Evolutionary conservation across 2,888 invertebrate species (phyloP).

Genomic region (Pseudolycoriella hygida): DNA sequence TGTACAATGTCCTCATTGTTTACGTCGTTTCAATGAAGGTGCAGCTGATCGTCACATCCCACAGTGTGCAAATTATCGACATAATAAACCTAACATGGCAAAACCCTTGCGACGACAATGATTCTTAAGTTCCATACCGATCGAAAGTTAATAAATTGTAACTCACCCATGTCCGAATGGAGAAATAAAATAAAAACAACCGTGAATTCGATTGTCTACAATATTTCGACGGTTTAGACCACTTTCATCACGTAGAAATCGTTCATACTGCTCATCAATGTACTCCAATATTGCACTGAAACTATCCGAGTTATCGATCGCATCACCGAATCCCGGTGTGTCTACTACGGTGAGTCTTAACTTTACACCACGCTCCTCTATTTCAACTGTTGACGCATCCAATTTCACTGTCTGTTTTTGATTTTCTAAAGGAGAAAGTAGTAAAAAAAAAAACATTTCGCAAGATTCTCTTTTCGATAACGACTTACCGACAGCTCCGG

Average conservation of each 20-base stretch:
- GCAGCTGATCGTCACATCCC: constrained; percentile 87
- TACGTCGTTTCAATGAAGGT: constrained; percentile 61
- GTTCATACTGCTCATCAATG: constrained; percentile 93
- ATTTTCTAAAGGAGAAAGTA: constrained; percentile 42
- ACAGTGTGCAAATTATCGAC: constrained; percentile 66
- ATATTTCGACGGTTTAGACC: constrained; percentile 92
- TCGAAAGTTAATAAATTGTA: no score
- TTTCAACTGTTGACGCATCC: constrained; percentile 90
- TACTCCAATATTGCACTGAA: constrained; percentile 87
- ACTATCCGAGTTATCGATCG: constrained; percentile 85
- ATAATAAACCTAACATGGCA: constrained; percentile 50
- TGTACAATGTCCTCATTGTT: constrained; percentile 76
- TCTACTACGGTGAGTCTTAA: constrained; percentile 85
- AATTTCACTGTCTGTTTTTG: constrained; percentile 83
- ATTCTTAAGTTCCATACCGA: no score
- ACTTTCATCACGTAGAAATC: constrained; percentile 81
- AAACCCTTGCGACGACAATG: no score
- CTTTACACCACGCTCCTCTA: constrained; percentile 90
- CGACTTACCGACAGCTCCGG: constrained; percentile 63
- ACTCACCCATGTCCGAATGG: constrained; percentile 88
- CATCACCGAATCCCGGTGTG: constrained; percentile 92
- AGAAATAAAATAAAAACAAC: constrained; percentile 94
- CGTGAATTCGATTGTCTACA: constrained; percentile 92
- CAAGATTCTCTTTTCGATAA: constrained; percentile 10
- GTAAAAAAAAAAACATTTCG: constrained; percentile 2